phyloP scores from a whole-genome alignment of 2,888 invertebrate species.

The Anoncus sp. region DNA sequence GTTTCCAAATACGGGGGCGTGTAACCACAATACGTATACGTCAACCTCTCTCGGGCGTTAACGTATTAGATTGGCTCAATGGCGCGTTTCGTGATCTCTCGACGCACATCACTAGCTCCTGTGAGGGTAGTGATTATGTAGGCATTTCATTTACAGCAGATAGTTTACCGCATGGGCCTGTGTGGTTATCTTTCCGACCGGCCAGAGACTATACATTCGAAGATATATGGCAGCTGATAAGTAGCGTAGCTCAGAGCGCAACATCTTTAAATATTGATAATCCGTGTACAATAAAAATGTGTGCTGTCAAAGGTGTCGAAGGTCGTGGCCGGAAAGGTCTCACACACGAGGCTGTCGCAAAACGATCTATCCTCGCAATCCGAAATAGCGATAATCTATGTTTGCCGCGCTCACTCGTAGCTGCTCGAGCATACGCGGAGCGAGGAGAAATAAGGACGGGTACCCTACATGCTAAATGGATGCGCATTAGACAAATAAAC shows the following conservation, averaged over 20 bases:
- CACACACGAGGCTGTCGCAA: slow-evolving; percentile 21
- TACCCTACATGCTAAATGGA: too few relatives aligned
- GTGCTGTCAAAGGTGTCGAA: slow-evolving; percentile 14
- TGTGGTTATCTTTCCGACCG: slow-evolving; percentile 4
- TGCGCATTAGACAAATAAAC: too few relatives aligned
- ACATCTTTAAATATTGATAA: slow-evolving; percentile 15
- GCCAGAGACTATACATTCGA: slow-evolving; percentile 2
- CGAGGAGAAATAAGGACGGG: too few relatives aligned
- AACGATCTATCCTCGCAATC: slow-evolving; percentile 27
- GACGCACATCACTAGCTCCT: neutral
- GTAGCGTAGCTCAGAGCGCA: slow-evolving; percentile 11
- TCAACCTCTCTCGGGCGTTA: neutral
- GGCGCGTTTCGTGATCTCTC: neutral
- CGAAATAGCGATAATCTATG: slow-evolving; percentile 25
- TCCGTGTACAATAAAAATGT: neutral
- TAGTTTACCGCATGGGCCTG: slow-evolving; percentile 1
- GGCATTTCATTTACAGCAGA: neutral
- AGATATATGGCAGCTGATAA: slow-evolving; percentile 12
- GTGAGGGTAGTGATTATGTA: neutral
- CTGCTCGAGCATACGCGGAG: slow-evolving; percentile 16
- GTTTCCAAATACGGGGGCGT: neutral
- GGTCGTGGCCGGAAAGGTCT: slow-evolving; percentile 19
- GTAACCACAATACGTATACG: neutral
- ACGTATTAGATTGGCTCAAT: neutral
- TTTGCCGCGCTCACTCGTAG: slow-evolving; percentile 26